Evolutionary conservation across 2,888 invertebrate genomes (phyloP), one percentile per base, ranked within the genome.

Genomic region (Plebejus anna): DNA sequence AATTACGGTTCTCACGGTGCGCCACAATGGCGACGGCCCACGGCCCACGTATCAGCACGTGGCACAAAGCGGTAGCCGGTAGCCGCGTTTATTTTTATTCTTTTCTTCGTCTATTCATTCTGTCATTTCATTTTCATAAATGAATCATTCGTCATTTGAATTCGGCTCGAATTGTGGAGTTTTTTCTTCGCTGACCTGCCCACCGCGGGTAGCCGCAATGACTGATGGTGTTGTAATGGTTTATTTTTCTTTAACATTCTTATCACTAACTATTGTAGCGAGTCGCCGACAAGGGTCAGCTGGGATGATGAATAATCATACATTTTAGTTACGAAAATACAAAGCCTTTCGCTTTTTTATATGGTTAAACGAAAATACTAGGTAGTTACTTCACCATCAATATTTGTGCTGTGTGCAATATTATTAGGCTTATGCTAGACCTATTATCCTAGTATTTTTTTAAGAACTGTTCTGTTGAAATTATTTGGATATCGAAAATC

Each of bases 71-170:
- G 82, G 83, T 84, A 87, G 87, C 86, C 90, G 85, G 92, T 91
- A 91, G 92, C 90, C 83, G 84, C 84, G 82, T 81, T 84, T 85
- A 83, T 88, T 90, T 91, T 89, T 89, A 83, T 83, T 79, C 80
- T 79, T 84, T 81, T 85, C 86, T 86, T 84, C 85, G 87, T 91
- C 89, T 90, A 91, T 90, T 90, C 90, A 92, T 90, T 91, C 91
- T 90, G 93, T 93, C 92, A 91, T 94, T 93, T 89, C 90, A 90
- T 92, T 93, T 92, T 92, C 91, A 90, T 91, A 93, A 92, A 93
- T 89, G 91, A 92, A 92, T 91, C 89, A 90, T 93, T 92, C 91
- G 90, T 91, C 91, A 91, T 93, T 92, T 90, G 92, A 90, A 92
- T 92, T 89, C 87, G 88, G 86, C 83, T 78, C 80, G 88, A 87